Evolutionary conservation across 2,888 invertebrate genomes (phyloP), one percentile per base, ranked within the genome.

Genomic region (Polydrusus pterygomalis): DNA sequence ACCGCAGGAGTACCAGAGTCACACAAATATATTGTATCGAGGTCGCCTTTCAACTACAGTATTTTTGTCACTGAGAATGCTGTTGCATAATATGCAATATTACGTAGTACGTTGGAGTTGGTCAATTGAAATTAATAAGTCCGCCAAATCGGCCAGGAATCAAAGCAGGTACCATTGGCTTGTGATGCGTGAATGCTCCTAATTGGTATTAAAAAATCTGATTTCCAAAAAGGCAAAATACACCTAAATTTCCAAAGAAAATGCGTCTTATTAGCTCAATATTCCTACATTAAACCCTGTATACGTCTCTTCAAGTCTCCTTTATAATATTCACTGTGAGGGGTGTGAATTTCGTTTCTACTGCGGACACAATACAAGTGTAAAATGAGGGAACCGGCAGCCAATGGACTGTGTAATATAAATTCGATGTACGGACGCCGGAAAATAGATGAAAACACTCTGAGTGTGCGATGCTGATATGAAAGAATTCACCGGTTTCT

Each of bases 381-480:
- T 77, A 74, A 77, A 77, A 70, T 30, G 74, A 54, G 73, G 77
- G 62, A 77, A 70, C 77, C 78, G 79, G 78, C 80, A 82, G 79
- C 79, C 80, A 82, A 80, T 80, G 80, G 81, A 80, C 80, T 80
- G 82, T 80, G 80, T 79, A 78, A 80, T 80, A 80, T 77, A 80
- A 80, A 81, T 82, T 82, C 82, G 81, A 80, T 81, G 81, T 82
- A 81, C 79, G 74, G 70, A 64, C 72, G 75, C 74, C 64, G 74
- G 74, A 70, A 74, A 74, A 74, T 74, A 34, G 74, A 64, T 63
- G 74, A 63, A 74, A 74, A 69, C 74, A 74, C 68, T 74, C 68
- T 58, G 73, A 74, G 73, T 74, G 73, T 68, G 68, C 62, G 38
- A 60, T 17, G 43, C 68, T 74, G 73, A 74, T 74, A 74, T 74